Conservation (phyloP, 1,140 invertebrate genomes). For the Formica selysi region DNA sequence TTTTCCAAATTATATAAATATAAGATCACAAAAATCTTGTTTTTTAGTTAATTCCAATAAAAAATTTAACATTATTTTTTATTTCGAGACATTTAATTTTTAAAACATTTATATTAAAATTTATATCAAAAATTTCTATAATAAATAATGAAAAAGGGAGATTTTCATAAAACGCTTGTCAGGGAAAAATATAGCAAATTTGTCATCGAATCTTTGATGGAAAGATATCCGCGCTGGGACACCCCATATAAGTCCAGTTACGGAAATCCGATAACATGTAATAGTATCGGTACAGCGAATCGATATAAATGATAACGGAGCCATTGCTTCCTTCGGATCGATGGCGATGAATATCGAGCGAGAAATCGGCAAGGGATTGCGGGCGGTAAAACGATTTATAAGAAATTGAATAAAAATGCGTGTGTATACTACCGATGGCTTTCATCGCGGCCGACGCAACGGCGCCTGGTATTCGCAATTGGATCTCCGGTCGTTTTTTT, state of each 20-base stretch:
- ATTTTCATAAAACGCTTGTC: conserved; percentile 3
- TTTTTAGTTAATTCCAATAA: background rate
- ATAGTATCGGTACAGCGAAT: conserved; percentile 8
- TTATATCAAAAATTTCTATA: conserved; percentile 22
- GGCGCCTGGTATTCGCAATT: conserved; percentile 63
- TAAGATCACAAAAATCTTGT: background rate
- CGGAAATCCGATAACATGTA: conserved; percentile 35
- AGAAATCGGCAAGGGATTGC: conserved; percentile 17
- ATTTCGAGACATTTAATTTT: conserved; percentile 13
- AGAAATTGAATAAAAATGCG: background rate
- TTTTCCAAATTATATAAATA: background rate
- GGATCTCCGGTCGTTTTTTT: conserved; percentile 4
- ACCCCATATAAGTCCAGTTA: conserved; percentile 44
- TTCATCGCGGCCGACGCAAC: conserved; percentile 71
- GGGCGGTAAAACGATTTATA: background rate
- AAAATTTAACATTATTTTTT: background rate
- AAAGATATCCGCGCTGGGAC: conserved; percentile 4
- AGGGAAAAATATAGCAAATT: background rate
- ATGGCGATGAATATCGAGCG: background rate
- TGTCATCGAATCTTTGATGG: background rate
- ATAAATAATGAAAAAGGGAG: background rate
- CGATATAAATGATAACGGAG: background rate
- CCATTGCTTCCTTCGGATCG: background rate
- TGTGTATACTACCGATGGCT: conserved; percentile 63
- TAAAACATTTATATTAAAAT: conserved; percentile 20